Conservation (phyloP, 35 echinoderm and acorn worm genomes). For the Apostichopus japonicus region DNA sequence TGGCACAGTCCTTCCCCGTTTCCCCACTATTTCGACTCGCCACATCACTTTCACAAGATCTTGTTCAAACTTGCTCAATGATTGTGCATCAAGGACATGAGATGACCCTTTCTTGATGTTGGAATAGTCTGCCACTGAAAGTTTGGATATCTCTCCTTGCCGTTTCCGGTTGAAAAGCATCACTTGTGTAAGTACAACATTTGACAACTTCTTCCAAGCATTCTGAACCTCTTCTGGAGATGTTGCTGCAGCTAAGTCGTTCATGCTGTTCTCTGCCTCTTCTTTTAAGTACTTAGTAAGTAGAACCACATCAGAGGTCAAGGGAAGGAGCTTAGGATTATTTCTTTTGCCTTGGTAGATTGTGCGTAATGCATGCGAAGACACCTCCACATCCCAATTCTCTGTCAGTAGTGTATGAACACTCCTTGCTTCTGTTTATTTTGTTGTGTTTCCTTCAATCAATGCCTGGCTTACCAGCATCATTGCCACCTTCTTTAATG, state of each 20-base stretch:
- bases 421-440: slow-evolving; percentile 38
- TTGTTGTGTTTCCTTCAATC: slow-evolving; percentile 18
- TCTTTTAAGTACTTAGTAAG: slow-evolving; percentile 66
- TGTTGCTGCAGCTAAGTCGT: neutral
- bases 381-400: slow-evolving; percentile 71
- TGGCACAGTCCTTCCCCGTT: slow-evolving; percentile 61
- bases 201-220: slow-evolving; percentile 37
- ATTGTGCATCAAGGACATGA: slow-evolving; percentile 42
- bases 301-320: slow-evolving; percentile 77
- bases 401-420: slow-evolving; percentile 38
- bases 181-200: slow-evolving; percentile 34
- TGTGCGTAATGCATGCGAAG: slow-evolving; percentile 68
- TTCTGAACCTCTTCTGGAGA: neutral
- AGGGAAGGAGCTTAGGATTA: slow-evolving; percentile 68
- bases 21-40: slow-evolving; percentile 67
- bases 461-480: slow-evolving; percentile 56
- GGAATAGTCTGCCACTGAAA: slow-evolving; percentile 56
- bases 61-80: slow-evolving; percentile 66
- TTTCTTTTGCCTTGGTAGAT: slow-evolving; percentile 74
- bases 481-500: slow-evolving; percentile 66
- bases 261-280: slow-evolving; percentile 12
- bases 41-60: slow-evolving; percentile 43
- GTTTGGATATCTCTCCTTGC: slow-evolving; percentile 58
- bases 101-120: slow-evolving; percentile 58
- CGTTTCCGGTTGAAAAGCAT: slow-evolving; percentile 62